Evolutionary conservation across 2,888 invertebrate species (phyloP).

Genomic region (Spisula subtruncata): DNA sequence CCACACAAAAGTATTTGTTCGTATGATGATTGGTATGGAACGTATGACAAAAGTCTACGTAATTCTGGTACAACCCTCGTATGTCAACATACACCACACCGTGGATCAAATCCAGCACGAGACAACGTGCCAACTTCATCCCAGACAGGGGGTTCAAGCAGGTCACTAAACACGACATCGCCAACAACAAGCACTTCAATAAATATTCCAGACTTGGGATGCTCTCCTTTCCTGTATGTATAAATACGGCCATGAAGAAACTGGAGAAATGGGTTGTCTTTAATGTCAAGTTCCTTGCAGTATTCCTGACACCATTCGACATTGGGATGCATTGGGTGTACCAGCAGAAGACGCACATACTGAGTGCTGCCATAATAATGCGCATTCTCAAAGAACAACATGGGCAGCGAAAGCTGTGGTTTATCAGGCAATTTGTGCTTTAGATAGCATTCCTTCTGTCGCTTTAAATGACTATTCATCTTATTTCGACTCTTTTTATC

Average conservation of each 20-base stretch:
- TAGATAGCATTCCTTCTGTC: conserved; percentile 67
- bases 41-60: too few relatives aligned
- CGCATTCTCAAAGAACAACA: conserved; percentile 72
- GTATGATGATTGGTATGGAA: too few relatives aligned
- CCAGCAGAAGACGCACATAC: conserved; percentile 65
- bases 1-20: too few relatives aligned
- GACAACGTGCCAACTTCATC: conserved; percentile 68
- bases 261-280: conserved; percentile 69
- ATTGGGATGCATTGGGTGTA: conserved; percentile 58
- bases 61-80: too few relatives aligned
- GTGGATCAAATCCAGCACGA: conserved; percentile 71
- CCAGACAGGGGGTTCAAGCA: conserved; percentile 62
- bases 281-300: conserved; percentile 65
- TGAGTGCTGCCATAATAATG: conserved; percentile 69
- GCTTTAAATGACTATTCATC: conserved; percentile 47
- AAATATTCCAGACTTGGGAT: conserved; percentile 33
- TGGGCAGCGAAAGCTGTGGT: conserved; percentile 47
- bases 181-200: conserved; percentile 68
- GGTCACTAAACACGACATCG: conserved; percentile 63
- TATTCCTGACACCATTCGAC: conserved; percentile 69
- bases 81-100: conserved; percentile 58
- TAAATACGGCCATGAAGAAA: conserved; percentile 65
- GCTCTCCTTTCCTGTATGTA: conserved; percentile 51
- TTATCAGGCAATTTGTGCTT: conserved; percentile 62
- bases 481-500: conserved; percentile 42